These are phyloP conservation scores for Ganaspis sp. DNA, from an alignment of 1,140 invertebrate genomes.

Conservation along the genomic window DNA sequence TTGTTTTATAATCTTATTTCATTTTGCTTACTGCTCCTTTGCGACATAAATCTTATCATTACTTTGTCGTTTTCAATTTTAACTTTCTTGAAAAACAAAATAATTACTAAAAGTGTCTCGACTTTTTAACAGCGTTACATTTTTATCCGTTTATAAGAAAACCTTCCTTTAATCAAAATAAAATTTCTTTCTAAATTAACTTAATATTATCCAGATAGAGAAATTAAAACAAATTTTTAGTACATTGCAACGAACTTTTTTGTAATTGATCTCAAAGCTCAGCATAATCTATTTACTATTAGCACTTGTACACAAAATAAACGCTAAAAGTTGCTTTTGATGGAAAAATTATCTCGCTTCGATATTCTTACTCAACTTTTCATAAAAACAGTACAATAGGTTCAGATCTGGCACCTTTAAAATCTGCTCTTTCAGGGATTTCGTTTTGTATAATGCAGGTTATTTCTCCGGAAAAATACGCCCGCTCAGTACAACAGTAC, in stretches of 20 bases:
- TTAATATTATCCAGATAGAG: too few relatives aligned
- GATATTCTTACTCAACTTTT: too few relatives aligned
- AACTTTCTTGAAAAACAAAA: neutral
- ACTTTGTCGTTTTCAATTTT: neutral
- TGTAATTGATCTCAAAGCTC: too few relatives aligned
- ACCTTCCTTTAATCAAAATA: neutral
- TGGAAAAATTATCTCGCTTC: too few relatives aligned
- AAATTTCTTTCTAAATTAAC: neutral
- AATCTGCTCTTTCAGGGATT: slow-evolving; percentile 1
- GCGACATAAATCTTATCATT: slow-evolving; percentile 25
- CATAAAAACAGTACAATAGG: neutral
- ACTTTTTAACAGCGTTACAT: neutral
- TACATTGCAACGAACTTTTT: too few relatives aligned
- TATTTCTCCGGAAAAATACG: slow-evolving; percentile 4
- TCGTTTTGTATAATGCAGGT: neutral
- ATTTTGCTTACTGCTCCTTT: slow-evolving; percentile 12
- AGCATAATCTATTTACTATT: too few relatives aligned
- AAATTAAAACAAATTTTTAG: too few relatives aligned
- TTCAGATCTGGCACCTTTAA: neutral
- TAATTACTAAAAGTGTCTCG: neutral
- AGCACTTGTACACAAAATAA: too few relatives aligned
- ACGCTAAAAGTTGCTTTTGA: too few relatives aligned
- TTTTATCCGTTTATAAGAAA: neutral
- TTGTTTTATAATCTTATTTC: slow-evolving; percentile 6
- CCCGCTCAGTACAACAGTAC: neutral